phyloP scores from a whole-genome alignment of 2,113 vertebrate species.

The Otocyon megalotis region DNA sequence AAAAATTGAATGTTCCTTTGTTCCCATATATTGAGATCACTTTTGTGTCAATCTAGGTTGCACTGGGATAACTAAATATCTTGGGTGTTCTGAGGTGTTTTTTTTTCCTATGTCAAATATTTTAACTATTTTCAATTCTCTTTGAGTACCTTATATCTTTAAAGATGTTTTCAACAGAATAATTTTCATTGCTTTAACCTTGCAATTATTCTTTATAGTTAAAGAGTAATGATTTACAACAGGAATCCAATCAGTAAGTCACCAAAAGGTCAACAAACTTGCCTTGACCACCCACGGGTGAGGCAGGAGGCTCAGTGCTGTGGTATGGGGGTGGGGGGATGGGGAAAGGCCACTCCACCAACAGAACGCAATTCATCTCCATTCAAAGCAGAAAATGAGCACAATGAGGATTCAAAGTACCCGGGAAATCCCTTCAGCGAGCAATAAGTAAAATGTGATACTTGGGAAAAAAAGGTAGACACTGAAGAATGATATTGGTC shows the following conservation, averaged over 20 bases:
- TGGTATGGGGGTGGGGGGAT: not conserved
- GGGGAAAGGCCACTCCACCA: not conserved
- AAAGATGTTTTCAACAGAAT: constrained; percentile 72
- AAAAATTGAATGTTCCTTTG: constrained; percentile 40
- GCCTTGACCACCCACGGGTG: constrained; percentile 35
- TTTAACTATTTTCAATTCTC: constrained; percentile 61
- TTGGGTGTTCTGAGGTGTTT: constrained; percentile 22
- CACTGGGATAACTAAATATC: constrained; percentile 58
- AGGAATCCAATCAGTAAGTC: constrained; percentile 85
- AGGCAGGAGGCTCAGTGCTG: constrained; percentile 49
- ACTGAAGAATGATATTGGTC: not conserved
- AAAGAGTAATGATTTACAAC: constrained; percentile 82
- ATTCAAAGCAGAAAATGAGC: constrained; percentile 27
- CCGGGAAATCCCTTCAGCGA: not conserved
- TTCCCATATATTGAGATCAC: not conserved
- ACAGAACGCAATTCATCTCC: not conserved
- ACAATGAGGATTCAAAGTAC: not conserved
- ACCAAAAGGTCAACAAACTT: constrained; percentile 59
- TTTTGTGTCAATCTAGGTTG: not conserved
- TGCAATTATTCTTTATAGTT: constrained; percentile 88
- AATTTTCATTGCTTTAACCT: constrained; percentile 85
- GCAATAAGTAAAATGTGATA: not conserved
- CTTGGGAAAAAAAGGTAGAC: not conserved
- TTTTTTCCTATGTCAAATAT: constrained; percentile 62
- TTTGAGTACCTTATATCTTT: constrained; percentile 62